A percentile compares a stretch with the other conserved stretches of the same genome.
These are phyloP conservation scores for Triops longicaudatus DNA, from an alignment of 1,140 invertebrate species.

Conservation along the genomic window DNA sequence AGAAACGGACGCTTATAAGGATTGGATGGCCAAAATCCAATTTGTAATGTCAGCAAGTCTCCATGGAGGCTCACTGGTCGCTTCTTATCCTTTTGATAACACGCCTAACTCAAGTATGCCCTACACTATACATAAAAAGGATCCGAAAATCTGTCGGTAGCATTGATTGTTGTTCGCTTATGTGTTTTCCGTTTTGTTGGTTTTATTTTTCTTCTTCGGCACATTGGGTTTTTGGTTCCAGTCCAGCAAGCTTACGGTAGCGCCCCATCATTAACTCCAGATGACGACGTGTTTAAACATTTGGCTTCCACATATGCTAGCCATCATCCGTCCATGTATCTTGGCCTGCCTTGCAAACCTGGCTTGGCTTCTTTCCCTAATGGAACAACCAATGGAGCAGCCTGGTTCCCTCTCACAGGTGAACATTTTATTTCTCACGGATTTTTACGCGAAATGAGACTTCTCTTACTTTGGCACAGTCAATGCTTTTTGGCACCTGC, in stretches of 20 bases:
- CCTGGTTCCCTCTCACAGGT: conserved; percentile 76
- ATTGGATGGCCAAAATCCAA: conserved; percentile 41
- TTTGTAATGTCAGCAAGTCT: conserved; percentile 49
- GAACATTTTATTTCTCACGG: not conserved
- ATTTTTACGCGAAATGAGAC: not conserved
- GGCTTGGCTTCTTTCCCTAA: conserved; percentile 62
- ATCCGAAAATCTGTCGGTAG: no score
- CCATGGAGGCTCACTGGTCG: conserved; percentile 50
- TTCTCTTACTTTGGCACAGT: conserved; percentile 15
- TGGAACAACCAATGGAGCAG: conserved; percentile 85
- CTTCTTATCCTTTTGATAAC: conserved; percentile 47
- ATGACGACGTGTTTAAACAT: conserved; percentile 89
- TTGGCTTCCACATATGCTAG: conserved; percentile 78
- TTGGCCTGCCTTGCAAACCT: conserved; percentile 68
- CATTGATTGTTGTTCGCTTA: no score
- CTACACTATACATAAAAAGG: no score
- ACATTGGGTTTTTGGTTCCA: not conserved
- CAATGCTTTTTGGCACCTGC: not conserved
- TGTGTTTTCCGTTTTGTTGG: no score
- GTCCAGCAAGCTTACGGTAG: conserved; percentile 51
- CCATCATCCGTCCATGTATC: conserved; percentile 77
- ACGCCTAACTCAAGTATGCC: conserved; percentile 26
- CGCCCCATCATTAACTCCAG: conserved; percentile 72
- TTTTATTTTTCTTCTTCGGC: no score
- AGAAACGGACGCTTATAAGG: conserved; percentile 41